Evolutionary conservation across 1,140 invertebrate species (phyloP), one percentile per base, ranked within the genome.

Genomic region (Elysia chlorotica): DNA sequence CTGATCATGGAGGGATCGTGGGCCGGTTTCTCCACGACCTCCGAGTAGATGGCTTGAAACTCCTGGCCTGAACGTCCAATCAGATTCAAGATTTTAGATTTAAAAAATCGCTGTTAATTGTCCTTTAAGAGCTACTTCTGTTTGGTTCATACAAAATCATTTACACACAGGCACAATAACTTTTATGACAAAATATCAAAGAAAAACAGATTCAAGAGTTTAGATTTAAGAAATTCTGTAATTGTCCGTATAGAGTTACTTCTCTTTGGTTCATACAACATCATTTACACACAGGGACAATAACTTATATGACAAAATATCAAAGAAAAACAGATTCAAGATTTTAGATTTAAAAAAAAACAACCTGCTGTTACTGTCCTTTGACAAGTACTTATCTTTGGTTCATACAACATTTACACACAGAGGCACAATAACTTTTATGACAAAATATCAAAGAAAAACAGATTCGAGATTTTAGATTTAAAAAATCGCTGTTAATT

Each of bases 11-110:
- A 3, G 5, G 2, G 21, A 21, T 71, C 57, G 53, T 71, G 69
- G 36, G 69, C 69, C 38, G 69, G 69, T 23, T 71, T 71, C 37
- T 71, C 69, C 36, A 38, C n/a, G 6, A 71, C 31, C 30, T 71
- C 69, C 2, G 69, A 38, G 31, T 62, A 71, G 30, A 71, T 71
- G 1, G 38, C 69, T 63, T 71, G 69, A 33, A 71, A 71, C 36
- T 30, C 4, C 10, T 63, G n/a, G n/a, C 69, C 69, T 71, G 28
- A 25, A n/a, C 6, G 17, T n/a, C n/a, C n/a, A 28, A 69, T 37
- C 36, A 65, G 2, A 65, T 35, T 2, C 5, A 65, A 25, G 2
- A 37, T 65, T 3, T 36, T 19, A 63, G 23, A 10, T 21, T 2
- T 14, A 35, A 21, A 65, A 23, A 38, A 2, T 3, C 35, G 21